These are phyloP conservation scores for Python bivittatus DNA, from an alignment of 2,113 vertebrate species.

Conservation along the genomic window DNA sequence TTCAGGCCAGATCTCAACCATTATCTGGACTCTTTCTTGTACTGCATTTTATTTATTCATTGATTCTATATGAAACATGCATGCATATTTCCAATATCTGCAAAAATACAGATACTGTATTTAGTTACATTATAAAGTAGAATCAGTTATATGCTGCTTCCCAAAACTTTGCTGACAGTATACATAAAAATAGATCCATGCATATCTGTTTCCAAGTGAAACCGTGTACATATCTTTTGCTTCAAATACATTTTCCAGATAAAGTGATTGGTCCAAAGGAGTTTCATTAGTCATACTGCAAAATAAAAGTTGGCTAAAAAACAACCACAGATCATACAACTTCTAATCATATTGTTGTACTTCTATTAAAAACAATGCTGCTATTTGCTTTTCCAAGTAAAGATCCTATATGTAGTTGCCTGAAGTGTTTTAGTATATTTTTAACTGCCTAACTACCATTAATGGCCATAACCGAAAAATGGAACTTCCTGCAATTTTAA, in stretches of 20 bases:
- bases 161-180: too few species aligned
- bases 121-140: too few species aligned
- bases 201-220: too few species aligned
- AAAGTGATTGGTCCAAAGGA: background rate
- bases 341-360: background rate
- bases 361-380: background rate
- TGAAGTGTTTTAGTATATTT: background rate
- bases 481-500: background rate
- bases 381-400: background rate
- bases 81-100: background rate
- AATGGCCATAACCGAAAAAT: background rate
- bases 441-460: fast-evolving
- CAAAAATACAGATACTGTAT: background rate
- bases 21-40: too few species aligned
- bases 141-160: too few species aligned
- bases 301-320: background rate
- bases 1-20: too few species aligned
- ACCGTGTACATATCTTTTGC: too few species aligned
- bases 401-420: background rate
- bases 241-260: too few species aligned
- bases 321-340: background rate
- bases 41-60: background rate
- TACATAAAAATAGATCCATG: too few species aligned
- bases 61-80: background rate
- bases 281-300: background rate